Evolutionary conservation across 2,797 vertebrate genomes (phyloP), one percentile per base, ranked within the genome.

Genomic region (Champsocephalus esox): DNA sequence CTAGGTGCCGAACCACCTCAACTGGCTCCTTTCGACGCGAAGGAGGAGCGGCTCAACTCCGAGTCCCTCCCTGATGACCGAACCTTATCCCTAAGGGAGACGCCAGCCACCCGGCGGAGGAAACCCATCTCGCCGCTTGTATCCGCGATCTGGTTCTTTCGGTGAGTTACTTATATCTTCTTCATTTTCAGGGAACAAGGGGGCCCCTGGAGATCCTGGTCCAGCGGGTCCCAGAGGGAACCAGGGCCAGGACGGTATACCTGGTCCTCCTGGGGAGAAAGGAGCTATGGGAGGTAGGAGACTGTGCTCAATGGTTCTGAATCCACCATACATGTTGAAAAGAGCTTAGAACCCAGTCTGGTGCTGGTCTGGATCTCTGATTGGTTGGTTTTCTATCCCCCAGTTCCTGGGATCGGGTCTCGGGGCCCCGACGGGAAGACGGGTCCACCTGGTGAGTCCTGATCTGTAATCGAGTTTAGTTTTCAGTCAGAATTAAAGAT

Each of bases 211-310:
- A 73, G 74, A 78, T 79, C 91, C 94, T 34, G 98, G 98, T 56
- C 75, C 88, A 79, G 10, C 79, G 76, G 97, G 98, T 70, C 79
- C 84, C 46, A 96, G 94, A 83, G 98, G 98, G 75, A 82, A 71
- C 66, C 97, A 96, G 86, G 97, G 98, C 21, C 87, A 32, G 12
- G 96, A 98, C 50, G 97, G 97, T 55, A 95, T 98, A 89, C 97
- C 97, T 62, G 98, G 98, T 38, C 89, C 82, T n/a, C 80, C 91
- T 1, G 98, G 98, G 87, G 86, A 92, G 84, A 98, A 96, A 73
- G 98, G 98, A 92, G 93, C 94, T 19, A 92, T 92, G 88, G 98
- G 97, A 81, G 84, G 95, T 95, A 76, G 83, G 81, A 63, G 28
- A 44, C 13, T 3, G 1, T n/a, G n/a, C 21, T 50, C 1, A 3